Base-by-base conservation (phyloP, 2,888 invertebrate genomes). In the Gnatocerus cornutus region DNA sequence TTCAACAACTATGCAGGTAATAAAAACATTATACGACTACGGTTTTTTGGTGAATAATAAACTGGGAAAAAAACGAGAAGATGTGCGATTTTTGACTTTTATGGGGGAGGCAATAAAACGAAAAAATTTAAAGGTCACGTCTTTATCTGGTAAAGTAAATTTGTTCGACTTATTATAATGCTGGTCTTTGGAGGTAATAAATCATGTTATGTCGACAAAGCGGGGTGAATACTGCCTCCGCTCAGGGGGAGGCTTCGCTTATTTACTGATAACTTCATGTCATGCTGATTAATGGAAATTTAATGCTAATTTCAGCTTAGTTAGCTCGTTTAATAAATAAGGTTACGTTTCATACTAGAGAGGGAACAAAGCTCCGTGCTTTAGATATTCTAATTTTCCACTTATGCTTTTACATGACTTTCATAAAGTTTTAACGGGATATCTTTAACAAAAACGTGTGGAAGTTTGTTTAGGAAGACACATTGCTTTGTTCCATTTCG, bases 241-340 rank as follows among this genome's bases (percentile, higher is more conserved):
- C 69, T 69, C 74, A 74, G 71, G 76, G 80, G 81, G 80, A 78
- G 81, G 80, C 77, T 79, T 76, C 79, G 81, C 81, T 83, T 82
- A 83, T 84, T 84, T 82, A 81, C 84, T 84, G 84, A 84, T 84
- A 84, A 84, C 82, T 83, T 80, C 81, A 80, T 81, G 84, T 83
- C 84, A 83, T 76, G 79, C 81, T 84, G 84, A 84, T 81, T 80
- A 84, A 84, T 84, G 84, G 82, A 82, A 82, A 81, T 80, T 82
- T 83, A 79, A 84, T 83, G 84, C 82, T 83, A 84, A 84, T 84
- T 82, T 80, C 72, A 69, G 78, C 79, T 80, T 80, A 80, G 82
- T 82, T 82, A 79, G 80, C 81, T 82, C 81, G 79, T 80, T 82
- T 82, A 82, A 82, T 83, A 83, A 81, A 83, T 82, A 83, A 80